Evolutionary conservation across 1,140 invertebrate genomes (phyloP).

Genomic region (Psix sp.): DNA sequence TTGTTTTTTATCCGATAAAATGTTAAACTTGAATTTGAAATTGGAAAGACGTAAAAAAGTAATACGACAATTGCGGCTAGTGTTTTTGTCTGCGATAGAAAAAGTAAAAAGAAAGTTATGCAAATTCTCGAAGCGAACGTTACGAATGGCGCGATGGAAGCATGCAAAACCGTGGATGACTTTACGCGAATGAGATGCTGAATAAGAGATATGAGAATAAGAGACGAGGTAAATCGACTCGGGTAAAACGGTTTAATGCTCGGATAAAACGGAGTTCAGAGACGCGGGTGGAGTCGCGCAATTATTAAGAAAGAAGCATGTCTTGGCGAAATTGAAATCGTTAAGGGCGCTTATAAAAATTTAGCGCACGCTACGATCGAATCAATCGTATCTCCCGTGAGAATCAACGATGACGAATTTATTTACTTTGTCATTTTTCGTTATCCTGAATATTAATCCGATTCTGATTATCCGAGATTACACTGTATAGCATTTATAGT

Average conservation of each 20-base stretch:
- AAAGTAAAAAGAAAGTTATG: slow-evolving; percentile 20
- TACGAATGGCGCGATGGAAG: slow-evolving; percentile 26
- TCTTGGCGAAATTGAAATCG: slow-evolving; percentile 35
- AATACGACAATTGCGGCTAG: slow-evolving; percentile 21
- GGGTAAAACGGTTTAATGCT: slow-evolving; percentile 48
- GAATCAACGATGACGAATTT: slow-evolving; percentile 9
- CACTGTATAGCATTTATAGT: no score
- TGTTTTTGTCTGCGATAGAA: slow-evolving; percentile 5
- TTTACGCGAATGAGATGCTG: slow-evolving; percentile 49
- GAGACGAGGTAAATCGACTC: slow-evolving; percentile 42
- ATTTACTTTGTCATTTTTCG: slow-evolving; percentile 1
- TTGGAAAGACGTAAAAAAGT: slow-evolving; percentile 1
- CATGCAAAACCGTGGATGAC: slow-evolving; percentile 45
- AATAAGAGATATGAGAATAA: slow-evolving; percentile 49
- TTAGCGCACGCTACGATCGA: slow-evolving; percentile 17
- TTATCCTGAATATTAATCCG: neutral
- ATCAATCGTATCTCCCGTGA: slow-evolving; percentile 1
- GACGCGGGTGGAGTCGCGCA: slow-evolving; percentile 5
- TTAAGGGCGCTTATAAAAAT: slow-evolving; percentile 28
- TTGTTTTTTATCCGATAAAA: no score
- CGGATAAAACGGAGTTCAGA: slow-evolving; percentile 35
- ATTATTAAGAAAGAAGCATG: slow-evolving; percentile 39
- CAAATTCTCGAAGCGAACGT: slow-evolving; percentile 27
- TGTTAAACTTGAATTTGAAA: slow-evolving; percentile 4
- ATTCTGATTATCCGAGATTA: neutral